Evolutionary conservation across 2,113 vertebrate species (phyloP).

Genomic region (Cryptotis parvus): DNA sequence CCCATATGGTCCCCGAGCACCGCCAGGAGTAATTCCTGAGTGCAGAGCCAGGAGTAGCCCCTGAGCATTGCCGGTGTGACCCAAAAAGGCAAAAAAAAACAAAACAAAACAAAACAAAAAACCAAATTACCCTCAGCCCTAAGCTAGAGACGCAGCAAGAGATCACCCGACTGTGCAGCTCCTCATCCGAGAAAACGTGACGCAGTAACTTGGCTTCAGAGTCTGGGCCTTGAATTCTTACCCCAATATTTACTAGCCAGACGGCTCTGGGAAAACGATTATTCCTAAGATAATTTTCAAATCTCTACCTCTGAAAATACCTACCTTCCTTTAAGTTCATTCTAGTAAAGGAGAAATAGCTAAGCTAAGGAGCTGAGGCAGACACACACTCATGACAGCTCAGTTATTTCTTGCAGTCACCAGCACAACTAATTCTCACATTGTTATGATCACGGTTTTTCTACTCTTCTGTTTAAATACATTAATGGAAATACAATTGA

Average conservation of each 20-base stretch:
- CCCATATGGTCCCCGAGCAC: too few relatives aligned
- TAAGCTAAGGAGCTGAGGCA: neutral
- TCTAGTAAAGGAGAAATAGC: conserved; percentile 9
- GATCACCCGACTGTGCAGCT: neutral
- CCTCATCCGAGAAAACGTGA: neutral
- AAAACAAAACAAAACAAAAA: neutral
- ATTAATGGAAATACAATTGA: conserved; percentile 40
- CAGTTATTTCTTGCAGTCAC: neutral
- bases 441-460: neutral
- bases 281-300: neutral
- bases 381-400: neutral
- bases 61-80: too few relatives aligned
- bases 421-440: neutral
- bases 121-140: neutral
- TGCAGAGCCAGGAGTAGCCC: too few relatives aligned
- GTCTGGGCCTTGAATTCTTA: neutral
- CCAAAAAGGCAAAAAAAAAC: too few relatives aligned
- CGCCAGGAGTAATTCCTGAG: too few relatives aligned
- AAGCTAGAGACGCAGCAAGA: neutral
- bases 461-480: neutral
- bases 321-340: neutral
- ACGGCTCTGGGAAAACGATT: conserved; percentile 36
- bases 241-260: neutral
- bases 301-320: neutral
- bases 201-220: conserved; percentile 1